Base-by-base conservation (phyloP, 2,797 vertebrate species). In the Taenioides sp. region DNA sequence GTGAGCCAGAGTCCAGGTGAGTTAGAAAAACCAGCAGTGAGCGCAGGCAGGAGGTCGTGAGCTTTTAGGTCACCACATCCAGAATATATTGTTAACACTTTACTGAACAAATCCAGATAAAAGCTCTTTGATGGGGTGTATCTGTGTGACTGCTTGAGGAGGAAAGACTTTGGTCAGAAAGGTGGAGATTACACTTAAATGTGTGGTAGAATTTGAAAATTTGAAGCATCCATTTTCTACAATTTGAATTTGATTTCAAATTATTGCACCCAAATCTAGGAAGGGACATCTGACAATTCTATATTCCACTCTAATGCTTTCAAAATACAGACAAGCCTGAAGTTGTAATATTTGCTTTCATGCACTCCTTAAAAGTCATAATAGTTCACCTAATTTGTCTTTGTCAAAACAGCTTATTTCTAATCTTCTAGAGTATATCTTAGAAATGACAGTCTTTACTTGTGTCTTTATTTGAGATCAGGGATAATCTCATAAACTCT, bases 1-100 rank as follows among this genome's bases (percentile, higher is more conserved):
- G 17, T 22, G 60, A 47, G 40, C 40, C 40, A 43, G 40, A 66
- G 60, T 78, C 70, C 71, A 79, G 67, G 72, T 31, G 5, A 67
- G 77, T 76, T 23, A 11, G n/a, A 70, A 78, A 74, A 27, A 76
- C n/a, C 65, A 74, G n/a, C 77, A 72, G 71, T 69, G 72, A 69
- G 65, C 55, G 50, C 31, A 66, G 73, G 27, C 31, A 31, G 65
- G 72, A 80, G 66, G 82, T 79, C 80, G 74, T n/a, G 70, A 76
- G 69, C 78, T 78, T 77, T 83, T 67, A 84, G 77, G 65, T 75
- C 47, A 76, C 40, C 52, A 57, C 23, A 6, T 11, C 40, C 40
- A 43, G 58, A 73, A 62, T 64, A 10, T 43, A 54, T 67, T 61
- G 17, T 60, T 67, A 67, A 62, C 71, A 67, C 37, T 17, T 5